Evolutionary conservation across 2,888 invertebrate species (phyloP), one percentile per base, ranked within the genome.

Genomic region (Tuta absoluta): DNA sequence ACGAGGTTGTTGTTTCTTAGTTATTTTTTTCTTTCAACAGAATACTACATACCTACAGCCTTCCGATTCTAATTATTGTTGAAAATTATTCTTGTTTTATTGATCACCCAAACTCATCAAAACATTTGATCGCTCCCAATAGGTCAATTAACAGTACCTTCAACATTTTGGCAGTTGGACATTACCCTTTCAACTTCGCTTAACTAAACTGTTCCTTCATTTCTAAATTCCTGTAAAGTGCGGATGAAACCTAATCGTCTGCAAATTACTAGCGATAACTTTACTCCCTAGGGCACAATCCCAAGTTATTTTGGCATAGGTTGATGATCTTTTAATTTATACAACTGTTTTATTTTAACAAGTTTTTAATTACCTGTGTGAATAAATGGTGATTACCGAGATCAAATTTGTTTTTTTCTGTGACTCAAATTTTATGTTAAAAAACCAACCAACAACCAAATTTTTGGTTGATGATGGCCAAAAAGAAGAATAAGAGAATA

Each of bases 201-300:
- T 17, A 45, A 45, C 45, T 17, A 45, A 45, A 45, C 17, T 4
- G 45, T 45, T 45, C 45, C 45, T 45, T 17, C 17, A 45, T 45
- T 45, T 45, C n/a, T n/a, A 45, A 45, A 45, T 45, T 45, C n/a
- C 45, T 45, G 45, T n/a, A n/a, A 33, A 17, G n/a, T 45, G 17
- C 45, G 45, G 45, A 45, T 45, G 45, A 45, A 45, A 45, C n/a
- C 45, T 45, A 45, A 45, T 45, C 45, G 33, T 10, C 33, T 33
- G 33, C 10, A 33, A 33, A 33, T 33, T 33, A 10, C 33, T 33
- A 10, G 10, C 17, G n/a, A 45, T n/a, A 45, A 45, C 45, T 45
- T 45, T 45, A 45, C 45, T 45, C 45, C 45, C 45, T 45, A 7
- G n/a, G 11, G 45, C 4, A 17, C n/a, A 7, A 45, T 45, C 4